Percentiles rank a stretch among this genome's conserved stretches.
Evolutionary conservation across 2,797 vertebrate genomes (phyloP).

Genomic region (Chelonia mydas): DNA sequence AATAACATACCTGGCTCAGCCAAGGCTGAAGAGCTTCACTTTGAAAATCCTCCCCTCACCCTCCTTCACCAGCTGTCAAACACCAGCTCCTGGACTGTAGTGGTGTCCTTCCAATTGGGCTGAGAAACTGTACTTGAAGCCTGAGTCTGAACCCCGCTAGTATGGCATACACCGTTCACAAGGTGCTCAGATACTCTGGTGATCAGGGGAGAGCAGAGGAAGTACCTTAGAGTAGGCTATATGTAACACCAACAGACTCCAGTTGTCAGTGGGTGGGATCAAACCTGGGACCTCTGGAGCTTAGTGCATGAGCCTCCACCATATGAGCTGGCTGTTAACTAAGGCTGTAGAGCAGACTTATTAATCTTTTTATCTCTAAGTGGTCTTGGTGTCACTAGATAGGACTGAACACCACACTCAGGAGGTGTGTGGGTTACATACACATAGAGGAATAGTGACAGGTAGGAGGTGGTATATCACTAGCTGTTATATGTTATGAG

Average conservation of each 20-base stretch:
- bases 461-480: neutral
- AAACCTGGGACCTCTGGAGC: neutral
- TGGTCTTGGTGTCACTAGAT: too few relatives aligned
- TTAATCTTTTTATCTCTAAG: too few relatives aligned
- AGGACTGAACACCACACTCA: too few relatives aligned
- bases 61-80: neutral
- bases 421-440: neutral
- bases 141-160: neutral
- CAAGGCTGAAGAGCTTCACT: neutral
- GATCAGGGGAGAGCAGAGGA: neutral
- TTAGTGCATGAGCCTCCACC: neutral
- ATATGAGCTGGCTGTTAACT: too few relatives aligned
- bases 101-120: neutral
- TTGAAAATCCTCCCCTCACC: neutral
- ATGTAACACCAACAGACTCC: neutral
- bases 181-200: neutral
- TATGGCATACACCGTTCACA: neutral
- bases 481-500: neutral
- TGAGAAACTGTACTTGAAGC: neutral
- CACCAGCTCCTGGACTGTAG: neutral
- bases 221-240: neutral
- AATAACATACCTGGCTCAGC: constrained; percentile 6
- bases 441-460: neutral
- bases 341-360: too few relatives aligned
- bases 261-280: too few relatives aligned